Evolutionary conservation across 2,797 vertebrate species (phyloP).

Genomic region (Eremophila alpestris): DNA sequence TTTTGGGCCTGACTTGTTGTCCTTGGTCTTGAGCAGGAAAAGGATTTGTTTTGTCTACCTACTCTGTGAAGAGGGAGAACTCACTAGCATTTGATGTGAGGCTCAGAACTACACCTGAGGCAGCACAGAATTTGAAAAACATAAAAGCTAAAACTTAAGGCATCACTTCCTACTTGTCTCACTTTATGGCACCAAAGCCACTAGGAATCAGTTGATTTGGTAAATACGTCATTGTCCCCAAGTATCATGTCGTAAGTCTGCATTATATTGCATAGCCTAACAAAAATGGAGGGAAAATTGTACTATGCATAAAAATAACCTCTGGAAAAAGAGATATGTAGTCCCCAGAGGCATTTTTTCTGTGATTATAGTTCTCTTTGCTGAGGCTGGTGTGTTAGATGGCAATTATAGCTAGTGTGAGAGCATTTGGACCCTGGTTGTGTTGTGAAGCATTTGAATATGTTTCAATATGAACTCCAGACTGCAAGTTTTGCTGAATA

Average conservation of each 20-base stretch:
- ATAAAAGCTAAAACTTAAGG: no score
- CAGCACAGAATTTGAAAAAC: no score
- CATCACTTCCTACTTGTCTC: background rate
- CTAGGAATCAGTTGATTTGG: background rate
- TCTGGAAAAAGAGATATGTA: background rate
- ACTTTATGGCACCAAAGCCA: background rate
- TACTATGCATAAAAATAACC: background rate
- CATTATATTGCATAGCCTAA: background rate
- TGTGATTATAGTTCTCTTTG: background rate
- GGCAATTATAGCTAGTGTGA: background rate
- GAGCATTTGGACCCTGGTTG: background rate
- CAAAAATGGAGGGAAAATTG: background rate
- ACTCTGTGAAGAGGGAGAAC: no score
- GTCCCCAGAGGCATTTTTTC: background rate
- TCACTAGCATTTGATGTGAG: no score
- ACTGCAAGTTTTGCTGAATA: background rate
- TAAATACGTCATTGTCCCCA: background rate
- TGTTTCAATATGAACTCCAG: background rate
- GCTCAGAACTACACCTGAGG: no score
- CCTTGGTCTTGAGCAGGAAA: no score
- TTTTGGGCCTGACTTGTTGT: no score
- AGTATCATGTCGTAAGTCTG: background rate
- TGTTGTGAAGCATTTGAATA: background rate
- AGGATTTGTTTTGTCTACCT: no score
- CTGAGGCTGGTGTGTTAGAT: background rate